These are phyloP conservation scores for Etheostoma perlongum DNA, from an alignment of 2,797 vertebrate species.

Conservation along the genomic window DNA sequence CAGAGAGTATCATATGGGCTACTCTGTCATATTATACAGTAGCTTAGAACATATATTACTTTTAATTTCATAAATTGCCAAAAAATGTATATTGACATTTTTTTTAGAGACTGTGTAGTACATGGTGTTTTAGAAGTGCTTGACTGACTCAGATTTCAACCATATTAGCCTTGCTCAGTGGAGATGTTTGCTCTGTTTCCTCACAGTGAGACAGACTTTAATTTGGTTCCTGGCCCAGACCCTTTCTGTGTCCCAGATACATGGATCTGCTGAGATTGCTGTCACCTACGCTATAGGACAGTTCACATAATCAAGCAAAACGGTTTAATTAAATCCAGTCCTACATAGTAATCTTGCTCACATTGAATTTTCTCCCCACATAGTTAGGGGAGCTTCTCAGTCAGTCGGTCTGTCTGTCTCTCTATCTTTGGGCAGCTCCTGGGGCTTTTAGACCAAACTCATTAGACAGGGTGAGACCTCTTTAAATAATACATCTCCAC, in stretches of 20 bases:
- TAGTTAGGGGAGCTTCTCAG: constrained; percentile 70
- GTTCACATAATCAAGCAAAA: constrained; percentile 47
- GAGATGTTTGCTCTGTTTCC: neutral
- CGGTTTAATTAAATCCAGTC: constrained; percentile 46
- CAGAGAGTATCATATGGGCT: no score
- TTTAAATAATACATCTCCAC: constrained; percentile 89
- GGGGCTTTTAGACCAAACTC: constrained; percentile 87
- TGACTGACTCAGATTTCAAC: neutral
- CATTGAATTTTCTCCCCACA: constrained; percentile 69
- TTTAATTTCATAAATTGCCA: neutral
- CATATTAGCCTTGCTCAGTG: neutral
- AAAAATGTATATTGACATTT: neutral
- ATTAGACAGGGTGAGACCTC: constrained; percentile 88
- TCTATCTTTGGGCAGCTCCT: constrained; percentile 79
- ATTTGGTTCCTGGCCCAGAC: neutral
- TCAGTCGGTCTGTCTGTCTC: constrained; percentile 59
- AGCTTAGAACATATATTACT: neutral
- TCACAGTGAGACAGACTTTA: neutral
- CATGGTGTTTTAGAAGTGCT: neutral
- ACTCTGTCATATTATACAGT: neutral
- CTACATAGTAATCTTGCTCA: constrained; percentile 40
- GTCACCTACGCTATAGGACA: constrained; percentile 28
- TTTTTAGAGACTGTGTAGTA: neutral
- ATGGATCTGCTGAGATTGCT: constrained; percentile 13
- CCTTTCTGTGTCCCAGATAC: constrained; percentile 22